Percentiles rank a stretch among this genome's conserved stretches.
Evolutionary conservation across 2,888 invertebrate species (phyloP).

Genomic region (Sialis fuliginosa): DNA sequence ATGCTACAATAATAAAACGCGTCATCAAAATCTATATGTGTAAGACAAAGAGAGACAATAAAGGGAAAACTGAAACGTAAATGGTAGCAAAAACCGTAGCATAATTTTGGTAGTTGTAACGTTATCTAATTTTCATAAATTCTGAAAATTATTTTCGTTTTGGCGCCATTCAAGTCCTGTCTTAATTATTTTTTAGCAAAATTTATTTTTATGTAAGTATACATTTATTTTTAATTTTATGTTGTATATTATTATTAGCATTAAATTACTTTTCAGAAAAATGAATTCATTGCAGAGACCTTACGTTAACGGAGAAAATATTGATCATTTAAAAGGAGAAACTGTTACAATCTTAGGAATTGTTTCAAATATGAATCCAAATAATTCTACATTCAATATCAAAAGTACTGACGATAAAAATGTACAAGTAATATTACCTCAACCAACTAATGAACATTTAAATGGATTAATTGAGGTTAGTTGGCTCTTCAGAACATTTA

Average conservation of each 20-base stretch:
- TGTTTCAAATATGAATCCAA: slow-evolving; percentile 16
- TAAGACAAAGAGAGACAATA: not conserved
- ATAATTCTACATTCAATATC: slow-evolving; percentile 19
- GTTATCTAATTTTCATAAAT: too few relatives aligned
- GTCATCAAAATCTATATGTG: not conserved
- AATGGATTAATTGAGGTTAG: slow-evolving; percentile 22
- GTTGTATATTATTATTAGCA: too few relatives aligned
- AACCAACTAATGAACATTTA: slow-evolving; percentile 16
- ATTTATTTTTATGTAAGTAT: too few relatives aligned
- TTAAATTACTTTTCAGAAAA: too few relatives aligned
- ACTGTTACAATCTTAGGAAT: slow-evolving; percentile 19
- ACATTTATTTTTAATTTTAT: too few relatives aligned
- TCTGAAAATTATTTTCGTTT: too few relatives aligned
- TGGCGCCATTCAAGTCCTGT: too few relatives aligned
- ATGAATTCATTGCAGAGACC: not conserved
- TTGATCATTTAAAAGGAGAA: slow-evolving; percentile 18
- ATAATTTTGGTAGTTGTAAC: too few relatives aligned
- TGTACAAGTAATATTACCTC: slow-evolving; percentile 18
- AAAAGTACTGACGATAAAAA: slow-evolving; percentile 18
- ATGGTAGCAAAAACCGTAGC: too few relatives aligned
- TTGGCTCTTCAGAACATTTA: too few relatives aligned
- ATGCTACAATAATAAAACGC: not conserved
- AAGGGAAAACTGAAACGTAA: too few relatives aligned
- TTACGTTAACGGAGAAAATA: slow-evolving; percentile 19
- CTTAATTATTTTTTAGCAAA: too few relatives aligned